Evolutionary conservation across 2,113 vertebrate genomes (phyloP).

Genomic region (Amazona guildingii): DNA sequence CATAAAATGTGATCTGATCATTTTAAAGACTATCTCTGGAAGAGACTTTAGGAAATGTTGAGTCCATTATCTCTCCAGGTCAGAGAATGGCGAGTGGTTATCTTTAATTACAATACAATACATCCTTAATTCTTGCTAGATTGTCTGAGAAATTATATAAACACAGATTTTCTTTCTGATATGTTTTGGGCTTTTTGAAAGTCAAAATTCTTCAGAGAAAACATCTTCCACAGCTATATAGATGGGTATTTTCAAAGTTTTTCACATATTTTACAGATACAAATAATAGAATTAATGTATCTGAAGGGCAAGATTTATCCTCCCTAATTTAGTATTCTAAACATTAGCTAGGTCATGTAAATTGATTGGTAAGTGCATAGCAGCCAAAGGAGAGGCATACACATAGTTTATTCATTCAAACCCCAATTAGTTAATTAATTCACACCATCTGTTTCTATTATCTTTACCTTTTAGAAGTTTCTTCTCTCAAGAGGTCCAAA

Average conservation of each 20-base stretch:
- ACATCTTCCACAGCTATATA: background rate
- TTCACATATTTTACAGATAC: background rate
- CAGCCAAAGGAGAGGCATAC: background rate
- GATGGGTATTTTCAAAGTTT: background rate
- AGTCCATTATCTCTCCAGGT: background rate
- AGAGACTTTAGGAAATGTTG: background rate
- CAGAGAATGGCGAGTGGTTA: background rate
- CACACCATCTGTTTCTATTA: background rate
- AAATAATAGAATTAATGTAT: background rate
- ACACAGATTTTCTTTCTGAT: background rate
- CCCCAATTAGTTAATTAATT: background rate
- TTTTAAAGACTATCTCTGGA: background rate
- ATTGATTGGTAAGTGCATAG: background rate
- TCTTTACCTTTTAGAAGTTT: background rate
- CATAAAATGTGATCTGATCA: background rate
- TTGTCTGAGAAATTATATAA: background rate
- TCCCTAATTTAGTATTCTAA: background rate
- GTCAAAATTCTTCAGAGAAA: background rate
- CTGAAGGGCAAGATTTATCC: background rate
- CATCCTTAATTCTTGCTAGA: background rate
- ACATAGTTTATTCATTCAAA: background rate
- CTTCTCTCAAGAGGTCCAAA: background rate
- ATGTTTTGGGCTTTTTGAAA: background rate
- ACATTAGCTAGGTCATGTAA: background rate
- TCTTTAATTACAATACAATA: background rate